Evolutionary conservation across 2,113 vertebrate species (phyloP).

Genomic region (Otus sunia): DNA sequence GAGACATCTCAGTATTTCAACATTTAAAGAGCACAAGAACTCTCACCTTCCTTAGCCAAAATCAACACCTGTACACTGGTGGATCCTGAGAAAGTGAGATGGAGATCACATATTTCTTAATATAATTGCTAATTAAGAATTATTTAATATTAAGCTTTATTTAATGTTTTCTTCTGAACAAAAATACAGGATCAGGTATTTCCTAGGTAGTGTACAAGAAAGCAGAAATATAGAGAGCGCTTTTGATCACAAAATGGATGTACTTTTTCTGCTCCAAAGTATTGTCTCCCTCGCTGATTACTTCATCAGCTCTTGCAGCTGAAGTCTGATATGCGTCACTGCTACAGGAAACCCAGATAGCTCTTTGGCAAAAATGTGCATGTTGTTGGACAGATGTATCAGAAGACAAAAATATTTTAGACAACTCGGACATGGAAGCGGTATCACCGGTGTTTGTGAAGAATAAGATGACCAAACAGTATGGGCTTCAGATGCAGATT

Average conservation of each 20-base stretch:
- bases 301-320: not conserved
- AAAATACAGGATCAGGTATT: not conserved
- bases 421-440: fast-evolving
- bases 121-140: not conserved
- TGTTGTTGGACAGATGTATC: not conserved
- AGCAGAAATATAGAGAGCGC: fast-evolving
- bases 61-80: not conserved
- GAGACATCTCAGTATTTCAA: not conserved
- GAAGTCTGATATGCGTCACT: not conserved
- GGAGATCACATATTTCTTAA: not conserved
- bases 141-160: not conserved
- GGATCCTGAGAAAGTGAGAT: not conserved
- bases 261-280: not conserved
- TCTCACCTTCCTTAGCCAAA: not conserved
- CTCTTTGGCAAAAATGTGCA: not conserved
- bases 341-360: not conserved
- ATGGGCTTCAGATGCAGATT: not conserved
- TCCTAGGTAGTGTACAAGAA: not conserved
- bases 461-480: not conserved
- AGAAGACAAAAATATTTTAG: not conserved
- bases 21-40: not conserved
- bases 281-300: not conserved
- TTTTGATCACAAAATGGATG: not conserved
- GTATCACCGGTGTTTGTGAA: not conserved
- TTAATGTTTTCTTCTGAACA: not conserved